Evolutionary conservation across 2,797 vertebrate genomes (phyloP), one percentile per base, ranked within the genome.

Genomic region (Cirrhinus mrigala): DNA sequence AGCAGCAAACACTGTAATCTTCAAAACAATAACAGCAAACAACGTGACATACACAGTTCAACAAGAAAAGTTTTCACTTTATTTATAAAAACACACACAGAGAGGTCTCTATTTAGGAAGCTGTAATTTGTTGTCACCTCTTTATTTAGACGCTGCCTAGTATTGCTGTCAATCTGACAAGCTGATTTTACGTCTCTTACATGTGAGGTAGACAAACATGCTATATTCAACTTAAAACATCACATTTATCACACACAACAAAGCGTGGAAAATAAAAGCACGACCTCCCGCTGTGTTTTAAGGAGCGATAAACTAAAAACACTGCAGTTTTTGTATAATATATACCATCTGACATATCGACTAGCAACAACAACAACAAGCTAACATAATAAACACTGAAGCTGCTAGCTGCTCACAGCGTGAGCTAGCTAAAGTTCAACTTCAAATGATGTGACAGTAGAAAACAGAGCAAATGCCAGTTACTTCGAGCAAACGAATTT

Each of bases 341-440:
- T 16, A 10, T 10, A 27, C 9, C n/a, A 37, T 60, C 64, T 85
- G 83, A 79, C 83, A 79, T 12, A n/a, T 37, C 74, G 75, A 60
- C 85, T 79, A 81, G 70, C 2, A 6, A 74, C 68, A 79, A 79
- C 78, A 87, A 84, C 78, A 87, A 54, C 3, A 27, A 86, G 92
- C 92, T 94, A 94, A 94, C 94, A 94, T 94, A 94, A 92, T 88
- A 88, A 83, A 71, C 88, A 90, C 83, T 90, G 88, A 88, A 86
- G 92, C 48, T 81, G 93, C 85, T 94, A 94, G 92, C 92, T 85
- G 77, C 86, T 37, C 80, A 22, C 11, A 87, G 75, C 84, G 76
- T 48, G 71, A 85, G 92, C 91, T 94, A 79, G 82, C 75, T 68
- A 6, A 44, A 73, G 44, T 52, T 89, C 64, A 87, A 82, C 75